phyloP scores from a whole-genome alignment of 2,113 vertebrate species.

The Toxotes jaculatrix region DNA sequence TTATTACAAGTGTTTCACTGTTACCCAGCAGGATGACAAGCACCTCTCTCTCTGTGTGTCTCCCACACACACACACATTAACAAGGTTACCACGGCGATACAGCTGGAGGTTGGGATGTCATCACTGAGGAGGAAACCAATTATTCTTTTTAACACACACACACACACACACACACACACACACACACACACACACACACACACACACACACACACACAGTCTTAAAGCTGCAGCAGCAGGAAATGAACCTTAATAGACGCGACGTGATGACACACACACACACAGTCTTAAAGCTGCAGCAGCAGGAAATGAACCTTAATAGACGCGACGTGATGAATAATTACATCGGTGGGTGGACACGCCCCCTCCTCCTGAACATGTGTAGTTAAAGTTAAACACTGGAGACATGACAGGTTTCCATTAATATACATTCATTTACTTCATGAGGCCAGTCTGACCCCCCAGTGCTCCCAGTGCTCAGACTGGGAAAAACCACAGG shows the following conservation, averaged over 20 bases:
- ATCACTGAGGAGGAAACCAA: constrained; percentile 64
- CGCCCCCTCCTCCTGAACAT: too few relatives aligned
- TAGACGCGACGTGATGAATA: background rate
- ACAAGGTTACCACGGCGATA: constrained; percentile 53
- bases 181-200: constrained; percentile 5
- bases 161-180: constrained; percentile 25
- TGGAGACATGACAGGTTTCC: too few relatives aligned
- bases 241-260: constrained; percentile 11
- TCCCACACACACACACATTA: constrained; percentile 56
- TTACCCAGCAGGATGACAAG: constrained; percentile 40
- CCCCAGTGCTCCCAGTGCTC: too few relatives aligned
- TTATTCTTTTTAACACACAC: too few relatives aligned
- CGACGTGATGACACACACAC: background rate
- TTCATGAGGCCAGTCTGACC: too few relatives aligned
- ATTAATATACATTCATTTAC: too few relatives aligned
- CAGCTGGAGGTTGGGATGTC: constrained; percentile 53
- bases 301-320: constrained; percentile 32
- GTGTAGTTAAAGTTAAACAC: too few relatives aligned
- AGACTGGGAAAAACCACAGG: too few relatives aligned
- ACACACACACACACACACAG: background rate
- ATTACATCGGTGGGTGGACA: too few relatives aligned
- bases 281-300: background rate
- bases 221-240: constrained; percentile 17
- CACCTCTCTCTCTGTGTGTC: constrained; percentile 18
- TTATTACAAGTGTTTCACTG: constrained; percentile 70